Evolutionary conservation across 2,113 vertebrate genomes (phyloP), one percentile per base, ranked within the genome.

Genomic region (Larimichthys crocea): DNA sequence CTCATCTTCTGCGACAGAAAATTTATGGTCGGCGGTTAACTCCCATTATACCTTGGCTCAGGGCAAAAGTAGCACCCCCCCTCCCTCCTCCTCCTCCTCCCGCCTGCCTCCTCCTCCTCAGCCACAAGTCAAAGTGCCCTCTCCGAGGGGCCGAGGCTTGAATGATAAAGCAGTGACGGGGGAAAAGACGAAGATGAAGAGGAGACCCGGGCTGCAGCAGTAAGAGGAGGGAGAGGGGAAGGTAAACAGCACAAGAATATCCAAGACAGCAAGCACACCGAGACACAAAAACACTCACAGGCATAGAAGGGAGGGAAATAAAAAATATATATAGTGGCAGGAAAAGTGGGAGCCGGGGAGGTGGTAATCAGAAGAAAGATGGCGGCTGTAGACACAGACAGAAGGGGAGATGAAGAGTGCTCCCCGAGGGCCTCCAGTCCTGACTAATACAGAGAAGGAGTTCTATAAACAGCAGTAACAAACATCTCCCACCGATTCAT

Each of bases 321-420:
- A 40, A 64, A 75, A 72, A 50, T 20, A 66, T 64, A 29, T 22
- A 19, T n/a, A 70, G 53, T n/a, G 46, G 77, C 15, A 70, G 48
- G 35, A 82, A 88, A 83, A 82, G 88, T 70, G 46, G 69, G 42
- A 69, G 56, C 70, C n/a, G 46, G 74, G 61, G 80, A 82, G 78
- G 82, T 64, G 71, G 86, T 89, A 90, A 91, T 90, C 55, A 22
- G 78, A 87, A 88, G 82, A 92, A 92, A 92, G 87, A 92, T 83
- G 82, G 89, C 60, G 60, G 69, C 60, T 74, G 83, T 61, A 88
- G 87, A 86, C 74, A 61, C 3, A 49, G 65, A 82, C 83, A 83
- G 77, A 68, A 63, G 56, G 71, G 63, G 64, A 71, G 80, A 70
- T 66, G 85, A 85, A 79, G 76, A 82, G 83, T 73, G 70, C 74